Base-by-base conservation (phyloP, 2,113 vertebrate genomes). In the Scalopus aquaticus region DNA sequence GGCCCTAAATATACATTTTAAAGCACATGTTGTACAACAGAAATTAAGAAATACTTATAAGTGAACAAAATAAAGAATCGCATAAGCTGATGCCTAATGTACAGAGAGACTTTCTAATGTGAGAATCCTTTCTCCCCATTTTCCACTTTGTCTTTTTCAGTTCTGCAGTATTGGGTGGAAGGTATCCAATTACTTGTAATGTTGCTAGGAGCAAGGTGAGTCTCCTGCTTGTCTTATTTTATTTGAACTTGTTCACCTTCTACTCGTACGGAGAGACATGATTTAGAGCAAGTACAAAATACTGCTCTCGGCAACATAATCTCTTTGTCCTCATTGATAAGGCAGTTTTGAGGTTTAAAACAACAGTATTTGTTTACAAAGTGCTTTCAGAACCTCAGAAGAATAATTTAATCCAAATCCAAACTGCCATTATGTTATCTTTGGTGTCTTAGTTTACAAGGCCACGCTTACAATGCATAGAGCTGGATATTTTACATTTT, bases 401-500 rank as follows among this genome's bases (percentile, higher is more conserved):
- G 39, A 82, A 86, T 54, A 88, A 54, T 32, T 83, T 67, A 54
- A 35, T 20, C 30, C 62, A 90, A 81, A 80, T 9, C 44, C 76
- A 67, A 89, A 80, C 28, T 74, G 37, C 60, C 22, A 56, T 77
- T 85, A 69, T 10, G 86, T 85, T 94, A 91, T 94, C 74, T 88
- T 46, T 76, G 72, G 83, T 58, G 69, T 73, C 72, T 83, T 19
- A 7, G 54, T 65, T 93, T 83, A 81, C 87, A 79, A 87, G 69
- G 28, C 69, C 74, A 92, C 8, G 42, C 19, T 76, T 83, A 70
- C 76, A 90, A 72, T 26, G 84, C 56, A 82, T 37, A 12, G 58
- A 85, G 64, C 56, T 93, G 90, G 79, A 90, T 22, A 65, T 35
- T 87, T 92, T 77, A 81, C 42, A 81, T 78, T 93, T 95, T 94